Percentiles rank a stretch among this genome's conserved stretches.
phyloP scores from a whole-genome alignment of 1,140 invertebrate genomes.

The Zaprionus nigranus region DNA sequence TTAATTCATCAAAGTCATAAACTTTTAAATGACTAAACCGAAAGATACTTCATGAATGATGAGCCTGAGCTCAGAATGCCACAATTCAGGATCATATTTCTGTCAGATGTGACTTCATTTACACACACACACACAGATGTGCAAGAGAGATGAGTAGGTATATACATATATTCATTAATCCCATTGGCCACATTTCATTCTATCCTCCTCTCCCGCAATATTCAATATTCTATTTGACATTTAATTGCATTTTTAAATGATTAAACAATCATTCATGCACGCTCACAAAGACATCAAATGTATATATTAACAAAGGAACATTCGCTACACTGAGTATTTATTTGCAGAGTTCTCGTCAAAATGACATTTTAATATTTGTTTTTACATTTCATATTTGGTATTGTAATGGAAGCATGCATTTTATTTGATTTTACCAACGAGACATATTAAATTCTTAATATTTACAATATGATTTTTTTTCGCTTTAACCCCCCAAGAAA shows the following conservation, averaged over 20 bases:
- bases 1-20: conserved; percentile 83
- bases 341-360: conserved; percentile 6
- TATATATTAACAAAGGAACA: neutral
- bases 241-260: conserved; percentile 1
- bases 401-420: neutral
- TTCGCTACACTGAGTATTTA: neutral
- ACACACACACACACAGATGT: neutral
- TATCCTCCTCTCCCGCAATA: neutral
- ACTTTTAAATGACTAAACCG: conserved; percentile 64
- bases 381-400: neutral
- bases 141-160: neutral
- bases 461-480: neutral
- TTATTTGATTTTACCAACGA: neutral
- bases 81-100: neutral
- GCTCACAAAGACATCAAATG: neutral
- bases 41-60: conserved; percentile 66
- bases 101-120: neutral
- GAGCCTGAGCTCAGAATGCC: neutral
- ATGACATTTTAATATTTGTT: neutral
- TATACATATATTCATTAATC: neutral
- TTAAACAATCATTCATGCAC: neutral
- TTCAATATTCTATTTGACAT: neutral
- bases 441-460: conserved; percentile 6
- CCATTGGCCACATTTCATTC: neutral
- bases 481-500: neutral